Evolutionary conservation across 2,888 invertebrate species (phyloP), one percentile per base, ranked within the genome.

Genomic region (Acanthosepion lycidas): DNA sequence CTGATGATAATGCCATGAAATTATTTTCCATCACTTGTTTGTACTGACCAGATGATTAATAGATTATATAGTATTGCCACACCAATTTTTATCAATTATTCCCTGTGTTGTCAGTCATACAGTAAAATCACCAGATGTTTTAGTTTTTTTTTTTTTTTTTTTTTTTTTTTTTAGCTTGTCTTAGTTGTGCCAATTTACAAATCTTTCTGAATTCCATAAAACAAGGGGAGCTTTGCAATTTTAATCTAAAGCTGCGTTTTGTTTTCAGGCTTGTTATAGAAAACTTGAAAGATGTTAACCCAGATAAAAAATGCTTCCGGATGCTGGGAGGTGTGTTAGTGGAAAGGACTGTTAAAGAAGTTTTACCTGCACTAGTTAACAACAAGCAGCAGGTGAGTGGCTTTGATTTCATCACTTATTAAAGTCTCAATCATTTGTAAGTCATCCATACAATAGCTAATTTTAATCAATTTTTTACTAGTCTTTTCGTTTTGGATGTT

Each of bases 261-360:
- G 20, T 94, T 95, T 96, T 64, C 96, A 99, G 99, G 97, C 98
- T 99, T 97, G 99, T 99, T 95, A 98, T 99, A 96, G 99, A 99
- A 97, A 99, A 99, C 28, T 98, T 99, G 95, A 98, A 98, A 97
- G 98, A 98, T 95, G 98, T 99, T 49, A 98, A 99, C 97, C 98
- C 98, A 28, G 98, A 98, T 94, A 98, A 99, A 96, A 99, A 98
- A 95, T 99, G 99, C 97, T 99, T 98, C 97, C 98, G 99, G 96
- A 98, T 99, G 98, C 98, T 99, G 95, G 99, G 99, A 94, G 99
- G 99, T 53, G 98, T 99, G 95, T 98, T 99, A 94, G 99, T 99
- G 95, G 99, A 99, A 98, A 98, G 99, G 96, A 99, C 98, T 26
- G 99, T 99, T 0, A 98, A 98, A 97, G 99, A 99, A 96, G 98